Evolutionary conservation across 2,797 vertebrate genomes (phyloP).

Genomic region (Sebastes cheni): DNA sequence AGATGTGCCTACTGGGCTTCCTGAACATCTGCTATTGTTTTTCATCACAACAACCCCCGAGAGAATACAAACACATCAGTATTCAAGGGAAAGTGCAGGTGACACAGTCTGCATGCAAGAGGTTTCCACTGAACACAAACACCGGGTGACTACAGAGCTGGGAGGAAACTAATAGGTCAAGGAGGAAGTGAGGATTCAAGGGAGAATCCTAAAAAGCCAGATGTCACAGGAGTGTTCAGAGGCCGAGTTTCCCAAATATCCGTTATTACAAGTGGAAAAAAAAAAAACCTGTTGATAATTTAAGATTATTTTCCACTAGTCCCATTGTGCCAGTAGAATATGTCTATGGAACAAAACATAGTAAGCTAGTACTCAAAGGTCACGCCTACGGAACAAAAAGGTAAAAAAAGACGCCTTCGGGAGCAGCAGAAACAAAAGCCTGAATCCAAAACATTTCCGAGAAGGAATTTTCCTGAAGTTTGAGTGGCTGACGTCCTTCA

Average conservation of each 20-base stretch:
- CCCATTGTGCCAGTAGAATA: not conserved
- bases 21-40: slow-evolving; percentile 62
- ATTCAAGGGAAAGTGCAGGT: slow-evolving; percentile 35
- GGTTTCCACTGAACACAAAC: slow-evolving; percentile 39
- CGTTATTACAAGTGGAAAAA: too few relatives aligned
- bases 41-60: slow-evolving; percentile 28
- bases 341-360: not conserved
- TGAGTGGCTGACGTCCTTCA: not conserved
- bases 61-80: slow-evolving; percentile 38
- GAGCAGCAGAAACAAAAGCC: slow-evolving; percentile 24
- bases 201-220: not conserved
- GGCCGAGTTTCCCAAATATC: not conserved
- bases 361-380: not conserved
- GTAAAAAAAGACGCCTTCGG: not conserved
- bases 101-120: slow-evolving; percentile 43
- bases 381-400: not conserved
- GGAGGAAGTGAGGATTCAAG: slow-evolving; percentile 11
- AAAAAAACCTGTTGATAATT: not conserved
- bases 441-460: not conserved
- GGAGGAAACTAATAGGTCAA: not conserved
- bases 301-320: not conserved
- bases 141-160: slow-evolving; percentile 36
- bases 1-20: slow-evolving; percentile 14
- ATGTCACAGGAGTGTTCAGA: not conserved
- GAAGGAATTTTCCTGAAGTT: not conserved